phyloP scores from a whole-genome alignment of 1,140 invertebrate species.

The Trialeurodes vaporariorum region DNA sequence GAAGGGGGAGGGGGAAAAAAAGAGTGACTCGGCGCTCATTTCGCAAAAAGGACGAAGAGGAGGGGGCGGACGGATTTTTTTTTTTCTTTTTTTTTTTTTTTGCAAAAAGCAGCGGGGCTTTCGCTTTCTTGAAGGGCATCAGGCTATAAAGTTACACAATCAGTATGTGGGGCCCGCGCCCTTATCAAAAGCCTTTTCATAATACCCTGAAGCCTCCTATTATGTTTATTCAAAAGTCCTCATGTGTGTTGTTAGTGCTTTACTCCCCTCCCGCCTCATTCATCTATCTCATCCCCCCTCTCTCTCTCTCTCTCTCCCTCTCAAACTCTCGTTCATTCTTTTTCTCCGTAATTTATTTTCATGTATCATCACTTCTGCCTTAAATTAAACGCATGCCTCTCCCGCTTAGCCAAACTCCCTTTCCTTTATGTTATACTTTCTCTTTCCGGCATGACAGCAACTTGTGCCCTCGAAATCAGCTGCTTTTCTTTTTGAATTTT shows the following conservation, averaged over 20 bases:
- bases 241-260: neutral
- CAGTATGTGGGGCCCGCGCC: neutral
- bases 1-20: neutral
- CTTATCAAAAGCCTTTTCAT: neutral
- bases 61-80: neutral
- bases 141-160: neutral
- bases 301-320: neutral
- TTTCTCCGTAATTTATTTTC: too few relatives aligned
- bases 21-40: neutral
- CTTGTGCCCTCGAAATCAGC: too few relatives aligned
- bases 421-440: too few relatives aligned
- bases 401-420: too few relatives aligned
- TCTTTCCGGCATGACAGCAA: too few relatives aligned
- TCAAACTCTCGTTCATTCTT: too few relatives aligned
- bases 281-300: neutral
- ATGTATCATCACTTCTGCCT: too few relatives aligned
- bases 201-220: neutral
- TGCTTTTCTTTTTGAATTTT: too few relatives aligned
- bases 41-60: too few relatives aligned
- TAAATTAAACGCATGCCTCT: too few relatives aligned
- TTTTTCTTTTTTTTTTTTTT: too few relatives aligned
- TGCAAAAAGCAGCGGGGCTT: neutral
- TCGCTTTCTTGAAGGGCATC: neutral
- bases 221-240: neutral
- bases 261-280: neutral